Evolutionary conservation across 2,113 vertebrate species (phyloP), one percentile per base, ranked within the genome.

Genomic region (Podarcis raffonei): DNA sequence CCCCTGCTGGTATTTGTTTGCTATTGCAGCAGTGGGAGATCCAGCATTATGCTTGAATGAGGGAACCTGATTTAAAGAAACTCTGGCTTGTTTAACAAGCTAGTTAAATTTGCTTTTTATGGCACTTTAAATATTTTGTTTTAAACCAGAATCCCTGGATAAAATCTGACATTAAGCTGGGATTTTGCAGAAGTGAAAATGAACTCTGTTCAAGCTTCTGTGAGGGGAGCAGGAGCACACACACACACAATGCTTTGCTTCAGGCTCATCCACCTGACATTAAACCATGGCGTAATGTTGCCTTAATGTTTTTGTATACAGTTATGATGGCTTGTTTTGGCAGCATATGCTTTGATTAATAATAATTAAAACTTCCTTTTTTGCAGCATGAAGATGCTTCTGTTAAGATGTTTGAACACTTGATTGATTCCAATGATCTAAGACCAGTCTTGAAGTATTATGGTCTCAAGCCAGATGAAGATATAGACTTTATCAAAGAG

Each of bases 401-500:
- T 1, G 94, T 98, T 37, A 2, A 95, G 81, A 99, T 99, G 99
- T 99, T 99, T 95, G 97, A 99, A 79, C 94, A 99, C 93, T 96
- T 99, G 84, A 94, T 99, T 65, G 0, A 93, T 20, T 95, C 93
- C 77, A 99, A 99, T 53, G 8, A 78, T 1, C 95, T 99, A 83
- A 94, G 89, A 92, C 53, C 35, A 3, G 95, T 97, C 83, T 98
- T 99, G 98, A 1, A 94, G 91, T 6, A 82, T 0, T 96, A 98
- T n/a, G 98, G 97, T 53, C 96, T 99, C 59, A 37, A 92, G 42
- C 95, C 98, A 66, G 96, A 98, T 1, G 96, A 98, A 57, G 99
- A 99, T 86, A 94, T 99, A 87, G 25, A 85, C 37, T 99, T 99
- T 92, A 99, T 99, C 88, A 98, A 98, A 93, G 99, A 99, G 74